phyloP scores from a whole-genome alignment of 2,113 vertebrate species.

The Pelobates fuscus region DNA sequence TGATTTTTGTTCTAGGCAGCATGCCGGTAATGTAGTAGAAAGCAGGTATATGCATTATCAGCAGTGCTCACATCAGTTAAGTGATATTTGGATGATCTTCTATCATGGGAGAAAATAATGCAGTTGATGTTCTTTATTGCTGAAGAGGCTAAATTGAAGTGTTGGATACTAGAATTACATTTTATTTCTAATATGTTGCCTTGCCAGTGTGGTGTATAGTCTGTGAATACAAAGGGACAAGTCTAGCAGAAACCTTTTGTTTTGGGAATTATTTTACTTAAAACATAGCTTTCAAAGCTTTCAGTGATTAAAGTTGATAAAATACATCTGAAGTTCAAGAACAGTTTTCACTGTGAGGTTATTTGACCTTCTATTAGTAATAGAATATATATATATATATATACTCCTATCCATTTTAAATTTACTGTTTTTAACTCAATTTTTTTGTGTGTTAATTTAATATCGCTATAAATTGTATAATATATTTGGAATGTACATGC shows the following conservation, averaged over 20 bases:
- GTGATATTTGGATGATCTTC: conserved; percentile 77
- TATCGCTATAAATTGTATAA: no score
- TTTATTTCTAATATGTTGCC: conserved; percentile 78
- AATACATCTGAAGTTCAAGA: conserved; percentile 53
- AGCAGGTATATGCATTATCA: conserved; percentile 63
- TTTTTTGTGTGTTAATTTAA: no score
- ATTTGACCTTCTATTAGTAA: conserved; percentile 20
- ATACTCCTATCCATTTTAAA: no score
- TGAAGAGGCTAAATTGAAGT: conserved; percentile 75
- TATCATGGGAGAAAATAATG: conserved; percentile 67
- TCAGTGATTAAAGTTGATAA: conserved; percentile 56
- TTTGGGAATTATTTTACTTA: conserved; percentile 57
- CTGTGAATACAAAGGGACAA: conserved; percentile 65
- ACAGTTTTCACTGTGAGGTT: neutral
- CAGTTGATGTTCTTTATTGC: conserved; percentile 72
- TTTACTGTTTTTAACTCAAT: no score
- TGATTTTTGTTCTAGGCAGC: conserved; percentile 67
- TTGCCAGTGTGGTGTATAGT: conserved; percentile 66
- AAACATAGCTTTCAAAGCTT: conserved; percentile 54
- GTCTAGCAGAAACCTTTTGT: conserved; percentile 57
- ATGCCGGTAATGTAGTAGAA: conserved; percentile 65
- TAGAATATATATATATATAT: no score
- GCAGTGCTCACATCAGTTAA: conserved; percentile 66
- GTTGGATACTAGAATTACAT: conserved; percentile 73
- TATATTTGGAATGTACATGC: no score